Evolutionary conservation across 2,888 invertebrate genomes (phyloP).

Genomic region (Erannis defoliaria): DNA sequence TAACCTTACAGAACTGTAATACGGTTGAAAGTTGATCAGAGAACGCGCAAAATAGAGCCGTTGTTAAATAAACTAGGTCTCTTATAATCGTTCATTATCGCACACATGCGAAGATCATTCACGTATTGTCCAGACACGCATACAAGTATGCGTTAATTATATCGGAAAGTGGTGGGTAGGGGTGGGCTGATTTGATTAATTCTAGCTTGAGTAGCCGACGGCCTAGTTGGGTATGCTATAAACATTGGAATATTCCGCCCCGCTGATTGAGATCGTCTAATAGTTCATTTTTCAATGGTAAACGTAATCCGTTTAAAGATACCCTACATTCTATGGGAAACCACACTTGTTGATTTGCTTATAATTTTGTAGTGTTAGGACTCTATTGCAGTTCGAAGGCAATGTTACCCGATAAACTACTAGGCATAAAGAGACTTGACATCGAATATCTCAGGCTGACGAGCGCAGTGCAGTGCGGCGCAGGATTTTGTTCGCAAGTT

Average conservation of each 20-base stretch:
- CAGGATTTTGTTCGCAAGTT: too few species aligned
- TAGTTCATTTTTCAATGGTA: slow-evolving; percentile 62
- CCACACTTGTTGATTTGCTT: slow-evolving; percentile 24
- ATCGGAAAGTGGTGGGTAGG: slow-evolving; percentile 86
- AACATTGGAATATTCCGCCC: slow-evolving; percentile 79
- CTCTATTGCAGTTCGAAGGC: too few species aligned
- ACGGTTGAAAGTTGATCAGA: slow-evolving; percentile 61
- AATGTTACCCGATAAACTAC: too few species aligned
- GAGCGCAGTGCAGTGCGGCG: too few species aligned
- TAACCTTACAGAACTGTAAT: slow-evolving; percentile 69
- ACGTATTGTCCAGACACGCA: slow-evolving; percentile 79
- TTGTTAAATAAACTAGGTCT: slow-evolving; percentile 76
- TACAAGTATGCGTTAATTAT: slow-evolving; percentile 84
- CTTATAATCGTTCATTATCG: slow-evolving; percentile 86
- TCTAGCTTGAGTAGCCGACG: slow-evolving; percentile 79
- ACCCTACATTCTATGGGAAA: slow-evolving; percentile 24
- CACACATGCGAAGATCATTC: slow-evolving; percentile 76
- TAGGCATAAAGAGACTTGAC: too few species aligned
- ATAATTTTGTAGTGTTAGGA: too few species aligned
- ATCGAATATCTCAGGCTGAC: too few species aligned
- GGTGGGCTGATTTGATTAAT: slow-evolving; percentile 87
- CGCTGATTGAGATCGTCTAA: slow-evolving; percentile 64
- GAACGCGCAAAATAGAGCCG: slow-evolving; percentile 59
- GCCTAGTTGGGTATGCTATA: slow-evolving; percentile 80
- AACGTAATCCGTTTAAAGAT: slow-evolving; percentile 16